These are phyloP conservation scores for Drosophila helvetica DNA, from an alignment of 2,888 invertebrate genomes.

Conservation along the genomic window DNA sequence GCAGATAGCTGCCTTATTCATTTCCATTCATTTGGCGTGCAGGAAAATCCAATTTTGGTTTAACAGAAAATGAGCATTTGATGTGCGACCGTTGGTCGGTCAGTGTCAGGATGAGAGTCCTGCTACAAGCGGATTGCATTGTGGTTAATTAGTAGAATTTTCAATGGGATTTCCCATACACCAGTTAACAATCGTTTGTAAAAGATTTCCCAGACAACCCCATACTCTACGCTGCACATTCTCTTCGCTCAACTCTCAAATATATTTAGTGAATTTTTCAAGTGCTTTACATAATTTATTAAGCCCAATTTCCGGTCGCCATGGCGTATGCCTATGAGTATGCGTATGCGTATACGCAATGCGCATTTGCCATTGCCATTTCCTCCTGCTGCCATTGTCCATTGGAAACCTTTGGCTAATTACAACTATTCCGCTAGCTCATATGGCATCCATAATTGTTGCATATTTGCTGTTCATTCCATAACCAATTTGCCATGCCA, in stretches of 20 bases:
- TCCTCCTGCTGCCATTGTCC: background rate
- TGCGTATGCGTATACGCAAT: constrained; percentile 19
- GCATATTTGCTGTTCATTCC: constrained; percentile 47
- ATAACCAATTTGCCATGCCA: constrained; percentile 16
- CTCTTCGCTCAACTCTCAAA: too few species aligned
- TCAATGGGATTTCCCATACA: constrained; percentile 2
- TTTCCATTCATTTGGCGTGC: constrained; percentile 12
- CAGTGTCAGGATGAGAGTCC: constrained; percentile 2
- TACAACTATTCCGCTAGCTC: constrained; percentile 31
- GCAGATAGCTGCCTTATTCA: constrained; percentile 21
- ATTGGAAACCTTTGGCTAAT: constrained; percentile 29
- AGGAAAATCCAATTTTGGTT: constrained; percentile 36
- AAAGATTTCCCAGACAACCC: background rate
- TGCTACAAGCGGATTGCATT: constrained; percentile 15
- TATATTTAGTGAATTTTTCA: background rate
- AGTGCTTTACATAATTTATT: background rate
- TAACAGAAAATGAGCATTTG: constrained; percentile 37
- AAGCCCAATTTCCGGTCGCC: background rate
- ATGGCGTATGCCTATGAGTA: background rate
- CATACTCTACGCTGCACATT: background rate
- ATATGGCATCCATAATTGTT: constrained; percentile 48
- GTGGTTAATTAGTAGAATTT: constrained; percentile 35
- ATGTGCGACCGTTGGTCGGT: constrained; percentile 11
- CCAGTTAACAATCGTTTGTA: background rate
- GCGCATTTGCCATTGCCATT: background rate